phyloP scores from a whole-genome alignment of 2,888 invertebrate genomes.

The Drosophila cracens region DNA sequence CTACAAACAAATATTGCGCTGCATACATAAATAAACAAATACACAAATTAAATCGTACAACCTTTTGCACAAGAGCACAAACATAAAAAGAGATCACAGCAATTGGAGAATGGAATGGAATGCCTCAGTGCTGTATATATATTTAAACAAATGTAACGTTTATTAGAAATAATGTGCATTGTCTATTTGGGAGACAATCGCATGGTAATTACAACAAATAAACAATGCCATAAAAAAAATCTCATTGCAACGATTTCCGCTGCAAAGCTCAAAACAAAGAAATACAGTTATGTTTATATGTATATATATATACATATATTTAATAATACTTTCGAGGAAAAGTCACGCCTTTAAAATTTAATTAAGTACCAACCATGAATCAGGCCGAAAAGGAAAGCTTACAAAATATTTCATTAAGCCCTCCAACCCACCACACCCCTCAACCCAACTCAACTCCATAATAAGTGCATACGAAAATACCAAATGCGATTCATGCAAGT shows the following conservation, averaged over 20 bases:
- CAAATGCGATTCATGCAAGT: slow-evolving; percentile 27
- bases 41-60: background rate
- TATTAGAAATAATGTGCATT: slow-evolving; percentile 43
- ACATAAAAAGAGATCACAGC: slow-evolving; percentile 9
- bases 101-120: slow-evolving; percentile 34
- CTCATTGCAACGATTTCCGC: slow-evolving; percentile 74
- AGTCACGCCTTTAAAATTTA: slow-evolving; percentile 65
- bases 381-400: slow-evolving; percentile 40
- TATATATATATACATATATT: slow-evolving; percentile 27
- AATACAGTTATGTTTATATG: slow-evolving; percentile 22
- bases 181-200: slow-evolving; percentile 55
- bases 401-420: slow-evolving; percentile 12
- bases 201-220: slow-evolving; percentile 44
- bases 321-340: slow-evolving; percentile 47
- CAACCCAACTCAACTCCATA: background rate
- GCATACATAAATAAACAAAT: background rate
- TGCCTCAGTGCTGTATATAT: background rate
- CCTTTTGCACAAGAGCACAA: background rate
- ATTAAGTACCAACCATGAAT: slow-evolving; percentile 40
- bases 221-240: slow-evolving; percentile 74
- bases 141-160: slow-evolving; percentile 31
- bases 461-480: slow-evolving; percentile 21
- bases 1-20: slow-evolving; percentile 13
- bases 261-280: slow-evolving; percentile 53
- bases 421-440: background rate